A percentile compares a stretch with the other conserved stretches of the same genome.
Conservation (phyloP, 2,888 invertebrate species). For the Taphrorychus bicolor region DNA sequence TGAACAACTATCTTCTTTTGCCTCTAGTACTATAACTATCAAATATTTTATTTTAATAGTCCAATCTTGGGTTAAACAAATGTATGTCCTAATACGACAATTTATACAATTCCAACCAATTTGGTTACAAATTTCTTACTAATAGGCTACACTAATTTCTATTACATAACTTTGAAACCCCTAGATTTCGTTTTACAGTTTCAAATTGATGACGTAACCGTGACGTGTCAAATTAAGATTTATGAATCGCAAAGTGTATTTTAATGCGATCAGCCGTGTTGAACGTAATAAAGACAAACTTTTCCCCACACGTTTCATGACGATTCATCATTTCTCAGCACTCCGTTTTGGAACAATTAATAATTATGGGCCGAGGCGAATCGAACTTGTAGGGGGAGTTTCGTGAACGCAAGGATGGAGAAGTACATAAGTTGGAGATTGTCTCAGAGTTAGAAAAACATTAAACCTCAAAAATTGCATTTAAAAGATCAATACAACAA, state of each 20-base stretch:
- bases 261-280: constrained; percentile 35
- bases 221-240: constrained; percentile 42
- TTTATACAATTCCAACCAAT: too few species aligned
- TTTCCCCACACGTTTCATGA: constrained; percentile 25
- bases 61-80: too few species aligned
- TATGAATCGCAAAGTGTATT: constrained; percentile 40
- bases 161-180: not conserved
- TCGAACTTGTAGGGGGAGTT: not conserved
- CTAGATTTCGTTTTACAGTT: not conserved
- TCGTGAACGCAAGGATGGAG: not conserved
- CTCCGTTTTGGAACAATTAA: constrained; percentile 28
- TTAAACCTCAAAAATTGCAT: too few species aligned
- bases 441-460: too few species aligned
- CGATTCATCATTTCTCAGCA: constrained; percentile 13
- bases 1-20: too few species aligned
- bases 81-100: too few species aligned
- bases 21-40: too few species aligned
- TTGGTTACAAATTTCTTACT: not conserved
- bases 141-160: not conserved
- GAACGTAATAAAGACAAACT: constrained; percentile 28
- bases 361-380: not conserved
- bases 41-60: too few species aligned
- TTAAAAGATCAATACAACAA: too few species aligned
- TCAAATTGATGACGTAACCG: constrained; percentile 22
- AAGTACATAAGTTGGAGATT: too few species aligned